A percentile compares a stretch with the other conserved stretches of the same genome.
Conservation (phyloP, 2,113 vertebrate species). For the Cichladusa arquata region DNA sequence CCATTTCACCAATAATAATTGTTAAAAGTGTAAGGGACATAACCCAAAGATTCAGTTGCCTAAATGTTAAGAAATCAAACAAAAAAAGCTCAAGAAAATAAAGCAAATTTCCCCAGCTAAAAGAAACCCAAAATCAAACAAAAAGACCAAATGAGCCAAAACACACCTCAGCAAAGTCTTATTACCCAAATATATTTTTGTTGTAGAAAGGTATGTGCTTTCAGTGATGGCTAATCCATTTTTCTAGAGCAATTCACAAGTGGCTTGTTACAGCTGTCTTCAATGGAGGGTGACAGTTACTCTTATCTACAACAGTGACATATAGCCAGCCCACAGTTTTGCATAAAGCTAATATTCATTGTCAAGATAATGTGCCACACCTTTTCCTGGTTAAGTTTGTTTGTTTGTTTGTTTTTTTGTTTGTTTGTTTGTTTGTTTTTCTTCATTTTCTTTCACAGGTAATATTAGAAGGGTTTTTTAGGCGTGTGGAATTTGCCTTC, state of each 20-base stretch:
- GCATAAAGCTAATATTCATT: neutral
- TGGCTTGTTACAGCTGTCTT: neutral
- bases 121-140: neutral
- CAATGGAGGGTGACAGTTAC: neutral
- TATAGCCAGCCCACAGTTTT: neutral
- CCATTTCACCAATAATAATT: neutral
- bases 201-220: neutral
- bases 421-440: neutral
- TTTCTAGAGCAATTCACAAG: neutral
- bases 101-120: neutral
- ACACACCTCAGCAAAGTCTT: neutral
- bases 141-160: neutral
- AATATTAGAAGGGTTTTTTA: neutral
- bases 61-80: neutral
- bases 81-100: neutral
- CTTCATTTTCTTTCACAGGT: neutral
- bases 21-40: neutral
- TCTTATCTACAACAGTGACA: neutral
- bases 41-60: neutral
- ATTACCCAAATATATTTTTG: neutral
- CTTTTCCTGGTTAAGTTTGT: neutral
- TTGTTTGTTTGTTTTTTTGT: neutral
- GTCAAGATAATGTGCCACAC: accelerated
- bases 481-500: neutral
- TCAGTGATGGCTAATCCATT: neutral